These are phyloP conservation scores for Chinchilla lanigera DNA, from an alignment of 2,113 vertebrate species.

Conservation along the genomic window DNA sequence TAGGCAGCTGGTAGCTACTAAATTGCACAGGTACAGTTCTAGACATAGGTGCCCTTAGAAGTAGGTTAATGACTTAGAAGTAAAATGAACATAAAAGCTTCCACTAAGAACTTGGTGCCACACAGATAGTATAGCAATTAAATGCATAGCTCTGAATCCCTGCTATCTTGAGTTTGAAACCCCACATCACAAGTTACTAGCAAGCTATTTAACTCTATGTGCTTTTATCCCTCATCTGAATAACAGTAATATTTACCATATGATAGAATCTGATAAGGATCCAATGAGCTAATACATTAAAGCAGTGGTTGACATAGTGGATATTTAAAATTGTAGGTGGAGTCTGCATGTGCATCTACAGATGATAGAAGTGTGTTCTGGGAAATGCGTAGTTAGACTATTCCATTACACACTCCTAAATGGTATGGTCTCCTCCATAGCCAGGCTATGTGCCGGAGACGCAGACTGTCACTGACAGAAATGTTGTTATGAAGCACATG, in stretches of 20 bases:
- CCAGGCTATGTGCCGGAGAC: not conserved
- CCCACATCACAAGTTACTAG: not conserved
- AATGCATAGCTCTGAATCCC: not conserved
- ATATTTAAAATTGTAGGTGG: not conserved
- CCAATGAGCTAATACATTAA: not conserved
- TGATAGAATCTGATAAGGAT: not conserved
- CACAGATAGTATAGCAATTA: not conserved
- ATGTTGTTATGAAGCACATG: not conserved
- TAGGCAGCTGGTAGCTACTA: not conserved
- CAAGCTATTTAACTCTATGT: not conserved
- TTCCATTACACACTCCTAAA: not conserved
- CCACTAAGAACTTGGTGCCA: not conserved
- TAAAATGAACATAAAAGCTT: not conserved
- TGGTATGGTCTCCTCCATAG: not conserved
- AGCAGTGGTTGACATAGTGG: not conserved
- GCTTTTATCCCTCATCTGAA: not conserved
- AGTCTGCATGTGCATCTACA: not conserved
- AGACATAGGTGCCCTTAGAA: not conserved
- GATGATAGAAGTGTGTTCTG: not conserved
- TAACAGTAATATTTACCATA: not conserved
- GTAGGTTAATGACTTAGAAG: not conserved
- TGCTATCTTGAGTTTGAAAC: not conserved
- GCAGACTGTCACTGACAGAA: not conserved
- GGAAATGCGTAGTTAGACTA: not conserved
- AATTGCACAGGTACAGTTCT: not conserved